Percentiles rank a stretch among this genome's conserved stretches.
Evolutionary conservation across 1,140 invertebrate genomes (phyloP).

Genomic region (Anadara kagoshimensis): DNA sequence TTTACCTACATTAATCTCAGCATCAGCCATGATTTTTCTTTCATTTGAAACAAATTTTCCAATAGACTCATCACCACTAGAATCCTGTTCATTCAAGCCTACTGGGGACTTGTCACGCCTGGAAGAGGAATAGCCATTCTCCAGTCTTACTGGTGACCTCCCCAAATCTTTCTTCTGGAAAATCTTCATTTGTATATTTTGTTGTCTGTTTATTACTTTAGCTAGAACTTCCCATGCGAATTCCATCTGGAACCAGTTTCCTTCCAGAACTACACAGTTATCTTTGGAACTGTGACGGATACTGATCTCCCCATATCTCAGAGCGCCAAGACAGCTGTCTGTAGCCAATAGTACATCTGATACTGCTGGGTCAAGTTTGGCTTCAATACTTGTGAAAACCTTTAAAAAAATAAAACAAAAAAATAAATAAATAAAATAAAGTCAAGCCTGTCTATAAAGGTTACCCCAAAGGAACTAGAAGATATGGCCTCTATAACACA

Average conservation of each 20-base stretch:
- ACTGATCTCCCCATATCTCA: slow-evolving; percentile 10
- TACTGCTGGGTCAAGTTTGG: slow-evolving; percentile 25
- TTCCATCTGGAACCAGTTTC: slow-evolving; percentile 43
- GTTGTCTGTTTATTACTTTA: slow-evolving; percentile 28
- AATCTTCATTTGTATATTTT: slow-evolving; percentile 33
- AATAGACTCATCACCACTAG: background rate
- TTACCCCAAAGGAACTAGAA: too few species aligned
- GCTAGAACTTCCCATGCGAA: slow-evolving; percentile 37
- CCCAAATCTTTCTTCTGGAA: slow-evolving; percentile 14
- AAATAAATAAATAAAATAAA: background rate
- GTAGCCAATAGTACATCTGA: slow-evolving; percentile 15
- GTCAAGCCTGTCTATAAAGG: too few species aligned
- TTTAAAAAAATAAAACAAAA: too few species aligned
- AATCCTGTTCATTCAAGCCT: background rate
- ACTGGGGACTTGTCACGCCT: background rate
- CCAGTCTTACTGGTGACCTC: slow-evolving; percentile 6
- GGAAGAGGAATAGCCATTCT: background rate
- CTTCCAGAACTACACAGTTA: slow-evolving; percentile 6
- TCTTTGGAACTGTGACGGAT: background rate
- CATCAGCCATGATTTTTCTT: background rate
- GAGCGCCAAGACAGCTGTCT: background rate
- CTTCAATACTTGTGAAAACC: slow-evolving; percentile 28
- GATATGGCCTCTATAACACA: too few species aligned
- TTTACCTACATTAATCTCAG: background rate
- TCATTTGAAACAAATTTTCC: slow-evolving; percentile 1